Conservation (phyloP, 2,888 invertebrate genomes). For the Andrena fulva region DNA sequence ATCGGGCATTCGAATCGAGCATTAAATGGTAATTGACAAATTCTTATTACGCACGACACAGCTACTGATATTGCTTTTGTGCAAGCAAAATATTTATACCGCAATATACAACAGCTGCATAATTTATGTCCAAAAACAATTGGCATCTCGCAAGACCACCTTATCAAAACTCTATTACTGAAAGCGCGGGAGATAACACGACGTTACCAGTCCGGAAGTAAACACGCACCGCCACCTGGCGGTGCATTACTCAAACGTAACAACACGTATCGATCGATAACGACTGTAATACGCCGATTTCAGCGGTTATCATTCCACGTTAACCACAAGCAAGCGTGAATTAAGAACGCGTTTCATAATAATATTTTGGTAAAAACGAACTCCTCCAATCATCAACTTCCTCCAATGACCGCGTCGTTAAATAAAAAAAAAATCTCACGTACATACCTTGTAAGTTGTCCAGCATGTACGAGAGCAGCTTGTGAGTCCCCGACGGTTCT, state of each 20-base stretch:
- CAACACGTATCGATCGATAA: constrained; percentile 8
- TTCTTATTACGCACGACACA: no score
- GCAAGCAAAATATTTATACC: no score
- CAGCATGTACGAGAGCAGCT: constrained; percentile 96
- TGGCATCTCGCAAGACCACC: background rate
- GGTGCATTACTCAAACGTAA: background rate
- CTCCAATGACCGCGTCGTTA: background rate
- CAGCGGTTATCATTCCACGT: constrained; percentile 19
- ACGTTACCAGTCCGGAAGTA: constrained; percentile 1
- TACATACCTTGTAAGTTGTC: constrained; percentile 97
- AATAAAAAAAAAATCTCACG: background rate
- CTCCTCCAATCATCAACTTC: background rate
- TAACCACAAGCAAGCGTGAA: background rate
- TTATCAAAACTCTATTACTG: background rate
- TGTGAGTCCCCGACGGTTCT: constrained; percentile 97
- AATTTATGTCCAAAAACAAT: background rate
- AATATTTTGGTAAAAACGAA: background rate
- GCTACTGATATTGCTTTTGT: no score
- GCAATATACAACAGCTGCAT: no score
- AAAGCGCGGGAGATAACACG: background rate
- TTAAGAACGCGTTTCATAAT: background rate
- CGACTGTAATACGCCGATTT: background rate
- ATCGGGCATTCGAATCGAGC: no score
- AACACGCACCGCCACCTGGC: constrained; percentile 30
- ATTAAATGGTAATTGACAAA: no score